Evolutionary conservation across 2,797 vertebrate species (phyloP).

Genomic region (Serranus cabrilla): DNA sequence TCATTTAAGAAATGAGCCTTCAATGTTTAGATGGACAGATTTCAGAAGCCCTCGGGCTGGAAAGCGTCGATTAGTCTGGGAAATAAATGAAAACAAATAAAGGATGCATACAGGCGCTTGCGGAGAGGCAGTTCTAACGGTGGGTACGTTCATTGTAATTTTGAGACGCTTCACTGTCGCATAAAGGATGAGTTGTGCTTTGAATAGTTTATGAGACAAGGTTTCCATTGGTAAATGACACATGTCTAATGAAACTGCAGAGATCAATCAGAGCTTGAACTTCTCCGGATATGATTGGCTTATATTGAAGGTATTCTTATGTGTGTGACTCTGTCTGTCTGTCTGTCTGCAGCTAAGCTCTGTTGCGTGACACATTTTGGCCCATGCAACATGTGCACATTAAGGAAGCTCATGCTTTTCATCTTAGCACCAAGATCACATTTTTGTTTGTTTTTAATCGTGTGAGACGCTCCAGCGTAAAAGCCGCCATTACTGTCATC

Average conservation of each 20-base stretch:
- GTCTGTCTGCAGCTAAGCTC: too few species aligned
- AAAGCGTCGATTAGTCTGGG: constrained; percentile 57
- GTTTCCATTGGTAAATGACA: constrained; percentile 28
- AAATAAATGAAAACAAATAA: constrained; percentile 59
- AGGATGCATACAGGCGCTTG: constrained; percentile 31
- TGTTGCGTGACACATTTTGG: too few species aligned
- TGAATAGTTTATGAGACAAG: constrained; percentile 52
- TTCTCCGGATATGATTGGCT: constrained; percentile 2
- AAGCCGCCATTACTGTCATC: too few species aligned
- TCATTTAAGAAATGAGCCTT: constrained; percentile 39
- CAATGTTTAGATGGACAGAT: constrained; percentile 35
- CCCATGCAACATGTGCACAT: too few species aligned
- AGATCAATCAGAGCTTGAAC: constrained; percentile 2
- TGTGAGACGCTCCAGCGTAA: too few species aligned
- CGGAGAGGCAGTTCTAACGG: constrained; percentile 38
- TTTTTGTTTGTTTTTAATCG: too few species aligned
- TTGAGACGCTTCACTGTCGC: constrained; percentile 28
- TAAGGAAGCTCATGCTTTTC: too few species aligned
- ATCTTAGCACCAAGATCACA: too few species aligned
- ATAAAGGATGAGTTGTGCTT: constrained; percentile 33
- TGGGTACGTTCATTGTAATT: constrained; percentile 26
- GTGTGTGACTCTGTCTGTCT: too few species aligned
- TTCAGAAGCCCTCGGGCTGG: constrained; percentile 27
- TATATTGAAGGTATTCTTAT: not conserved
- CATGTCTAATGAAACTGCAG: constrained; percentile 1